These are phyloP conservation scores for Argyrosomus regius DNA, from an alignment of 2,797 vertebrate genomes.

Conservation along the genomic window DNA sequence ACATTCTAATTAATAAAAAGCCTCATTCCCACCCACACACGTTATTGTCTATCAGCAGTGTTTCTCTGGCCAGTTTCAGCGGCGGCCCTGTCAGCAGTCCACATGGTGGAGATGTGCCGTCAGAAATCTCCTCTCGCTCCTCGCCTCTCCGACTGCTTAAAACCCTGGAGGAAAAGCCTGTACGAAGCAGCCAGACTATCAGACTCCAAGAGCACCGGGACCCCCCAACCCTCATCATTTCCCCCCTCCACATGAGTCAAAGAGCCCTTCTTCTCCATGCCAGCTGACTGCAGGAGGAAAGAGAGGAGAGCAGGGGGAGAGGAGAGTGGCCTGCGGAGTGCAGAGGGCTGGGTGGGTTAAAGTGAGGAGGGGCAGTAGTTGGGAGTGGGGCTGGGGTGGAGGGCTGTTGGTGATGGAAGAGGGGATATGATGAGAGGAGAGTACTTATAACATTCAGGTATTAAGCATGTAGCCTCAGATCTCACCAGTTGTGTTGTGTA, in stretches of 20 bases:
- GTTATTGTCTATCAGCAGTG: conserved; percentile 2
- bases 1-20: background rate
- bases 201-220: conserved; percentile 83
- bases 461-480: conserved; percentile 14
- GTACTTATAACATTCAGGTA: background rate
- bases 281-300: conserved; percentile 70
- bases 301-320: conserved; percentile 40
- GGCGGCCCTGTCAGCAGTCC: conserved; percentile 72
- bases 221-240: conserved; percentile 57
- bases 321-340: conserved; percentile 16
- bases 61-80: conserved; percentile 13
- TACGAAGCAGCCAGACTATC: conserved; percentile 81
- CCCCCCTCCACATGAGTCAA: conserved; percentile 77
- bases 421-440: background rate
- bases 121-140: conserved; percentile 75
- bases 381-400: background rate
- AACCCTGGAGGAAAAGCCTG: conserved; percentile 68
- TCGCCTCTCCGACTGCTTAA: conserved; percentile 67
- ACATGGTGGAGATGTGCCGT: conserved; percentile 89
- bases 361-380: background rate
- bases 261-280: conserved; percentile 83
- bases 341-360: conserved; percentile 4
- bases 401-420: background rate
- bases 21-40: background rate
- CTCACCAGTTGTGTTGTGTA: conserved; percentile 3